Conservation (phyloP, 1,140 invertebrate genomes). For the Hirudo medicinalis region DNA sequence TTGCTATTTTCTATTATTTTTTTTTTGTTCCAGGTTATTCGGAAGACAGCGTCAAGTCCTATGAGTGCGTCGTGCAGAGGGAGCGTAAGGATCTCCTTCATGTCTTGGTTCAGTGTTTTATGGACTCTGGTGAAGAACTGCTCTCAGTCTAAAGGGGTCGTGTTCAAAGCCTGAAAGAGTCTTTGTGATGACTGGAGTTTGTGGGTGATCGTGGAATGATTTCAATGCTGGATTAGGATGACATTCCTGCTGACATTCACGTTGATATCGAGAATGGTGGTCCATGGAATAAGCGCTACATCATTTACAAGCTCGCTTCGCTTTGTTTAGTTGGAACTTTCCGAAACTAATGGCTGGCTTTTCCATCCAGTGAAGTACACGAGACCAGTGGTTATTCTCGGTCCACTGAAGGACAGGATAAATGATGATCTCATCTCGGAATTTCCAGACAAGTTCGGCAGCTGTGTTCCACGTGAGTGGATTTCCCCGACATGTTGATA, state of each 20-base stretch:
- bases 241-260: no score
- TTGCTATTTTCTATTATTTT: no score
- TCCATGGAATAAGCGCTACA: no score
- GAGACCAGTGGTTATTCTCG: constrained; percentile 90
- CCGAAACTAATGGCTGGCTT: neutral
- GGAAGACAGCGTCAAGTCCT: constrained; percentile 59
- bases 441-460: constrained; percentile 94
- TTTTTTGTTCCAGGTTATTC: neutral
- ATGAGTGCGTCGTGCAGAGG: constrained; percentile 85
- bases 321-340: neutral
- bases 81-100: constrained; percentile 37
- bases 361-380: constrained; percentile 47
- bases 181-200: no score
- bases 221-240: no score
- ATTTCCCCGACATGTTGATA: no score
- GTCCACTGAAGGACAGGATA: constrained; percentile 92
- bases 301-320: neutral
- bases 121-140: no score
- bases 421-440: constrained; percentile 98
- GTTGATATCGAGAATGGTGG: no score
- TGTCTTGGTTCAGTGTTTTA: neutral
- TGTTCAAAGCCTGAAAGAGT: no score
- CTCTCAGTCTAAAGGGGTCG: no score
- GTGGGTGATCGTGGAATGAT: no score
- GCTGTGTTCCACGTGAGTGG: constrained; percentile 88